A percentile compares a stretch with the other conserved stretches of the same genome.
Evolutionary conservation across 1,140 invertebrate genomes (phyloP).

Genomic region (Eurosta solidaginis): DNA sequence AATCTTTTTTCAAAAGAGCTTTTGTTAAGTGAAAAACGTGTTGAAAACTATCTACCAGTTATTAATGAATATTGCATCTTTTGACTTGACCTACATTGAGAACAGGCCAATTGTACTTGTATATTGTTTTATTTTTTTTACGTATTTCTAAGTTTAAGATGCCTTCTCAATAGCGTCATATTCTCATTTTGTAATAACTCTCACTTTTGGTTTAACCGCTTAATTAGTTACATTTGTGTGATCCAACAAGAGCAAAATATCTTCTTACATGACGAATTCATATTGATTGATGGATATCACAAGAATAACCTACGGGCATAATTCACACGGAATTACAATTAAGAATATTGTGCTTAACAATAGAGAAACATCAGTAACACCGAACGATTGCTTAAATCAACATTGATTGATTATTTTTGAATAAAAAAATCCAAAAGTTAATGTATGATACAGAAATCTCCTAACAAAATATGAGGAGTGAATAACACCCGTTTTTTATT

Average conservation of each 20-base stretch:
- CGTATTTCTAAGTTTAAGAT: no score
- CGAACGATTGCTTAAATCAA: not conserved
- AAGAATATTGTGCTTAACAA: not conserved
- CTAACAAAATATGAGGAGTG: no score
- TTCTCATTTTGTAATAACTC: not conserved
- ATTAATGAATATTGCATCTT: no score
- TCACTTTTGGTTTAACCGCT: constrained; percentile 17
- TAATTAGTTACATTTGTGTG: not conserved
- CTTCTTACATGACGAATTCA: not conserved
- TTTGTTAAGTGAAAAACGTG: no score
- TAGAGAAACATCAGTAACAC: not conserved
- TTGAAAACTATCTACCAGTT: no score
- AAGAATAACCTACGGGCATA: not conserved
- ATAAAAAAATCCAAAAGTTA: not conserved
- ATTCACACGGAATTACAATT: not conserved
- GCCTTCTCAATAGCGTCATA: no score
- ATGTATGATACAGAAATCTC: not conserved
- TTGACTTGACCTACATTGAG: no score
- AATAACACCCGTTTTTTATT: no score
- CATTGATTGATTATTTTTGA: not conserved
- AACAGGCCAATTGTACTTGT: no score
- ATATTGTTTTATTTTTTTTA: no score
- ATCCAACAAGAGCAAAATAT: not conserved
- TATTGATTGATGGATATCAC: not conserved
- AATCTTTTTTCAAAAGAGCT: no score